These are phyloP conservation scores for Saccostrea cuccullata DNA, from an alignment of 1,140 invertebrate species.

Conservation along the genomic window DNA sequence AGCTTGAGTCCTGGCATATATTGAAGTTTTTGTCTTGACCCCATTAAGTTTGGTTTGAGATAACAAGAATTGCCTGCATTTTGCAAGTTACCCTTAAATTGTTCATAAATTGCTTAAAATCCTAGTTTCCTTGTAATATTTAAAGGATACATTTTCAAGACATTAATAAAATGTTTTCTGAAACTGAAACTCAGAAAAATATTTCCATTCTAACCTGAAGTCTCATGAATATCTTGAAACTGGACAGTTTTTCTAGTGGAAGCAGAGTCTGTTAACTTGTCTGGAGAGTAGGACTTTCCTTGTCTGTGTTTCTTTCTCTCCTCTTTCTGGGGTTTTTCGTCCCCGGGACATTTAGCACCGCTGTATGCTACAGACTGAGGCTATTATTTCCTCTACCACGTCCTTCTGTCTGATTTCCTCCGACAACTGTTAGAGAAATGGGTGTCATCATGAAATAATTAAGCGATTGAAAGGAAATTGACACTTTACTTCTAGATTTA, in stretches of 20 bases:
- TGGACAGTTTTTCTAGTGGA: constrained; percentile 66
- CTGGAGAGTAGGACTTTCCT: not conserved
- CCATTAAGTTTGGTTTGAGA: no score
- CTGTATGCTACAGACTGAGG: constrained; percentile 71
- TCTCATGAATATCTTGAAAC: constrained; percentile 62
- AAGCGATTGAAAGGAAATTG: no score
- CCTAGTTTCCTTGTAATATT: no score
- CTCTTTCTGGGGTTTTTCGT: constrained; percentile 20
- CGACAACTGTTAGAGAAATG: constrained; percentile 63
- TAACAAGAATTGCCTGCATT: no score
- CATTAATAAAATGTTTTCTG: no score
- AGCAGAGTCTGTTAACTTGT: not conserved
- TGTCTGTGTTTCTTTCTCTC: not conserved
- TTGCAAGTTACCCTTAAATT: no score
- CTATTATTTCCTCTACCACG: constrained; percentile 70
- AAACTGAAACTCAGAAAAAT: no score
- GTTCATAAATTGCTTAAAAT: no score
- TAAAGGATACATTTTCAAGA: no score
- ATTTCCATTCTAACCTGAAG: constrained; percentile 51
- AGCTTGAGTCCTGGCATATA: no score
- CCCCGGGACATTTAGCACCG: constrained; percentile 69
- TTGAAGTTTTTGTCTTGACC: no score
- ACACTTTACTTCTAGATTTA: no score
- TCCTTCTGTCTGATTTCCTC: constrained; percentile 72
- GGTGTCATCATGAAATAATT: not conserved